Evolutionary conservation across 2,113 vertebrate genomes (phyloP).

Genomic region (Sapayoa aenigma): DNA sequence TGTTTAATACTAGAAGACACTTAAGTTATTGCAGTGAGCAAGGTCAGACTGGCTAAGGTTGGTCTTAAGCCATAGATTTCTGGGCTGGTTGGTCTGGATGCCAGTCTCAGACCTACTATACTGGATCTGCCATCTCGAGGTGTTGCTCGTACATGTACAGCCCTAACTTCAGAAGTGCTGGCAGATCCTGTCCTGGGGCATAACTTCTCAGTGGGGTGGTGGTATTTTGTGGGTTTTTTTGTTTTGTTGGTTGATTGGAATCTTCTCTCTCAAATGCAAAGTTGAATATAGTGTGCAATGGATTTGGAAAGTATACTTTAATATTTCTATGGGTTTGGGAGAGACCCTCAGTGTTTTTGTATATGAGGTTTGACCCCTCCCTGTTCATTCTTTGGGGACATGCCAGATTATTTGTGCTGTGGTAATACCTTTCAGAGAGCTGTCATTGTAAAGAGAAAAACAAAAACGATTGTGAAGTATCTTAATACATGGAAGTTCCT

Average conservation of each 20-base stretch:
- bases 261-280: neutral
- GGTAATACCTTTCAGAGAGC: neutral
- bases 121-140: neutral
- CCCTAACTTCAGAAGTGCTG: neutral
- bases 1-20: neutral
- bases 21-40: neutral
- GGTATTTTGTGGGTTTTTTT: no score
- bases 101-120: neutral
- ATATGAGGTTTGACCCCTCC: neutral
- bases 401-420: neutral
- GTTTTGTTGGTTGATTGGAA: neutral
- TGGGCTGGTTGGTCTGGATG: neutral
- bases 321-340: neutral
- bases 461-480: neutral
- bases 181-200: neutral
- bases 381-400: neutral
- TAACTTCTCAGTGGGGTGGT: neutral
- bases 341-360: neutral
- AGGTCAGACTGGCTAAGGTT: neutral
- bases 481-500: constrained; percentile 2
- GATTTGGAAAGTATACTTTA: neutral
- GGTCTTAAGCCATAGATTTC: neutral
- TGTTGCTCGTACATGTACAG: neutral
- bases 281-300: neutral
- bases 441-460: neutral